Evolutionary conservation across 2,797 vertebrate species (phyloP), one percentile per base, ranked within the genome.

Genomic region (Brachyalestes nurse): DNA sequence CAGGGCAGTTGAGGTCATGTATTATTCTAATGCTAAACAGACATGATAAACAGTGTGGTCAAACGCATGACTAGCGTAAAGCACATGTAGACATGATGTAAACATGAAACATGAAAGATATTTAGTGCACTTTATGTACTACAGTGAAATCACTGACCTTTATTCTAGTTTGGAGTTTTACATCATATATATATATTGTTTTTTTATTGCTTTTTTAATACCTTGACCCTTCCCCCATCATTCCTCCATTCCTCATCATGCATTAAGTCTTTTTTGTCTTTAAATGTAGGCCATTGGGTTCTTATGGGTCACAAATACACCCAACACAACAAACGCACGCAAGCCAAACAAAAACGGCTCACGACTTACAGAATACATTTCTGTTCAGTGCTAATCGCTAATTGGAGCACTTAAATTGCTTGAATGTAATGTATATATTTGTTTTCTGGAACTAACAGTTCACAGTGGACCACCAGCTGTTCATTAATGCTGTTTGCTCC

Each of bases 281-380:
- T 51, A n/a, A 83, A 83, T 76, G 82, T 76, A 77, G 80, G 80
- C 60, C 83, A 82, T 21, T 12, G 72, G 13, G 45, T 78, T 77
- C 34, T 71, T 72, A 79, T 60, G 13, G 69, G 61, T 72, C 66
- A 78, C 61, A 69, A n/a, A 49, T 70, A 69, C 42, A 79, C 62
- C 45, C 6, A 9, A 72, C 40, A 71, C 17, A 61, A 64, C 64
- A 80, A 23, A 77, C 38, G 38, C 19, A 62, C 38, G 25, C 57
- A 55, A 19, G 14, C 25, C 12, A 62, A 65, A 62, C 58, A 55
- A n/a, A 9, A 79, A 21, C 17, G 21, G 21, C 38, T 23, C 9
- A 51, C 2, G 19, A 38, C 6, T 28, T 51, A 13, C 47, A 0
- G 47, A 61, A 28, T 28, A 17, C 34, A 34, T 67, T 58, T 13